Conservation (phyloP, 35 echinoderm and acorn worm species). For the Ophioderma brevispina region DNA sequence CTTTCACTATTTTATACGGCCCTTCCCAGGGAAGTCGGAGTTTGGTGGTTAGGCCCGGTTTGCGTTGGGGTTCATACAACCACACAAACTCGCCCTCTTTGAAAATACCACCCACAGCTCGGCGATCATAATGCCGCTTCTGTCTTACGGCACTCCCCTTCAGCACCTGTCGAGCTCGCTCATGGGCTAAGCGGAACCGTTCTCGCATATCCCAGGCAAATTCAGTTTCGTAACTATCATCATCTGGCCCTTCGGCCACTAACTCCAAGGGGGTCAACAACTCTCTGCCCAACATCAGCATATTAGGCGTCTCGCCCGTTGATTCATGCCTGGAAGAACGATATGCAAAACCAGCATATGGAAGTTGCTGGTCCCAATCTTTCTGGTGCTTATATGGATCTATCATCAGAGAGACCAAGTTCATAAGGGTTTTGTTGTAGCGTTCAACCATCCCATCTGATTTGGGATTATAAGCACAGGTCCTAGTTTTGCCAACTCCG, state of each 20-base stretch:
- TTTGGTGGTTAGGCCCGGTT: not conserved
- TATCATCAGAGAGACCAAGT: constrained; percentile 17
- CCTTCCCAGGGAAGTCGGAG: not conserved
- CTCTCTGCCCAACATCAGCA: constrained; percentile 26
- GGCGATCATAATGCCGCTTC: not conserved
- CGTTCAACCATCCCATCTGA: constrained; percentile 59
- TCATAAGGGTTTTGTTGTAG: constrained; percentile 37
- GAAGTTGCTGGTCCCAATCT: constrained; percentile 38
- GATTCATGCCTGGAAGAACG: constrained; percentile 24
- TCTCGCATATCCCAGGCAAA: not conserved
- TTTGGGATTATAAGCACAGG: constrained; percentile 40
- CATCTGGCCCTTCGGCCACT: not conserved
- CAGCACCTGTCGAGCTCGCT: not conserved
- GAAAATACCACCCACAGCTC: not conserved
- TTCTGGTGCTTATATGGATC: constrained; percentile 33
- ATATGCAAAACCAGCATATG: constrained; percentile 48
- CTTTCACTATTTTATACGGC: not conserved
- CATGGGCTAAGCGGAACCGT: not conserved
- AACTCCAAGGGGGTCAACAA: not conserved
- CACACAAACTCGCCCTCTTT: not conserved
- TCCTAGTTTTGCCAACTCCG: constrained; percentile 66
- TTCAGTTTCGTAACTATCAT: not conserved
- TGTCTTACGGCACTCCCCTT: not conserved
- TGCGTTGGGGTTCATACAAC: not conserved
- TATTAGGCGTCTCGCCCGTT: constrained; percentile 29